Evolutionary conservation across 2,797 vertebrate species (phyloP).

Genomic region (Vultur gryphus): DNA sequence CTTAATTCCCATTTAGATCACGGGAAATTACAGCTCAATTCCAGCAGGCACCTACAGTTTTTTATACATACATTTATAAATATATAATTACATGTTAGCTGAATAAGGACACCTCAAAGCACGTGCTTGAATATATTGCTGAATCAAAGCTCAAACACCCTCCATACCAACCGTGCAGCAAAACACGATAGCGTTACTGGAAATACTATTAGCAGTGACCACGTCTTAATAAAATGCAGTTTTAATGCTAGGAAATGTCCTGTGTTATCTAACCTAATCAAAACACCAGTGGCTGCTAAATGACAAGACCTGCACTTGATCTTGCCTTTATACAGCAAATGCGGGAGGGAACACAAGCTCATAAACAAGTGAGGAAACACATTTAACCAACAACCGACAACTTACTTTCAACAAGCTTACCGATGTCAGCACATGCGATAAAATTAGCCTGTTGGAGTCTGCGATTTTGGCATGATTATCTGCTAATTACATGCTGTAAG

Average conservation of each 20-base stretch:
- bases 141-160: not conserved
- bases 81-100: not conserved
- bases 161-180: not conserved
- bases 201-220: not conserved
- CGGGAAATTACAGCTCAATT: conserved; percentile 6
- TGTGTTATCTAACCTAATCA: not conserved
- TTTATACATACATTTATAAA: conserved; percentile 1
- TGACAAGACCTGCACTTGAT: not conserved
- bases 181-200: not conserved
- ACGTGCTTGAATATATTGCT: not conserved
- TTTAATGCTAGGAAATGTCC: not conserved
- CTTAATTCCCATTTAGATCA: not conserved
- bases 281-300: not conserved
- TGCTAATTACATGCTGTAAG: conserved; percentile 82
- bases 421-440: conserved; percentile 4
- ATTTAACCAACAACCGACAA: conserved; percentile 11
- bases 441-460: conserved; percentile 23
- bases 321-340: not conserved
- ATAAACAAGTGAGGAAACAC: conserved; percentile 20
- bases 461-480: conserved; percentile 35
- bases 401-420: not conserved
- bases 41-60: not conserved
- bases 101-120: not conserved
- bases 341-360: not conserved
- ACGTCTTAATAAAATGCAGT: not conserved